Evolutionary conservation across 2,797 vertebrate species (phyloP).

Genomic region (Erpetoichthys calabaricus): DNA sequence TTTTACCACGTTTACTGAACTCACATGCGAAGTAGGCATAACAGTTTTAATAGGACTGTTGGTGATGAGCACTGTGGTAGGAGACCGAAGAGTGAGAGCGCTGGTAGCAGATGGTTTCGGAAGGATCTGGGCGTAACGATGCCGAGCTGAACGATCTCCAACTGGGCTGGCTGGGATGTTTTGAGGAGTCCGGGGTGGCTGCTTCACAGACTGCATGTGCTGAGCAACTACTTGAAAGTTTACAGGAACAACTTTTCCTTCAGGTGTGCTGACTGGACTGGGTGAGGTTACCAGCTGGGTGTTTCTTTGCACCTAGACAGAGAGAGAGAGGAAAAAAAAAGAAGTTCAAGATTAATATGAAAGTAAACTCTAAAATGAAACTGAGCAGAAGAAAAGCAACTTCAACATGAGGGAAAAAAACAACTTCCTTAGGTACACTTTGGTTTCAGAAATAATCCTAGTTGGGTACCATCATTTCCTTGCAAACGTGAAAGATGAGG

Average conservation of each 20-base stretch:
- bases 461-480: too few relatives aligned
- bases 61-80: slow-evolving; percentile 81
- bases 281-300: slow-evolving; percentile 79
- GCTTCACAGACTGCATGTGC: slow-evolving; percentile 77
- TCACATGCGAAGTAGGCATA: slow-evolving; percentile 77
- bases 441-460: too few relatives aligned
- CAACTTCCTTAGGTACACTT: too few relatives aligned
- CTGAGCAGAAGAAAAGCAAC: too few relatives aligned
- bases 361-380: too few relatives aligned
- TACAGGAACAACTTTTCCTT: slow-evolving; percentile 79
- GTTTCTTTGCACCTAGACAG: slow-evolving; percentile 68
- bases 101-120: slow-evolving; percentile 79
- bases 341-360: neutral
- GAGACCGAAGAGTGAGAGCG: slow-evolving; percentile 74
- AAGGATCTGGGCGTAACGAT: slow-evolving; percentile 89
- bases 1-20: slow-evolving; percentile 83
- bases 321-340: slow-evolving; percentile 13
- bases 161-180: slow-evolving; percentile 64
- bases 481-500: too few relatives aligned
- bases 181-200: slow-evolving; percentile 76
- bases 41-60: slow-evolving; percentile 89
- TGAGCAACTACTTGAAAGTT: slow-evolving; percentile 93
- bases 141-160: slow-evolving; percentile 76
- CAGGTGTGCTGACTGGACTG: slow-evolving; percentile 65
- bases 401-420: too few relatives aligned